Evolutionary conservation across 2,888 invertebrate species (phyloP).

Genomic region (Drosophila helvetica): DNA sequence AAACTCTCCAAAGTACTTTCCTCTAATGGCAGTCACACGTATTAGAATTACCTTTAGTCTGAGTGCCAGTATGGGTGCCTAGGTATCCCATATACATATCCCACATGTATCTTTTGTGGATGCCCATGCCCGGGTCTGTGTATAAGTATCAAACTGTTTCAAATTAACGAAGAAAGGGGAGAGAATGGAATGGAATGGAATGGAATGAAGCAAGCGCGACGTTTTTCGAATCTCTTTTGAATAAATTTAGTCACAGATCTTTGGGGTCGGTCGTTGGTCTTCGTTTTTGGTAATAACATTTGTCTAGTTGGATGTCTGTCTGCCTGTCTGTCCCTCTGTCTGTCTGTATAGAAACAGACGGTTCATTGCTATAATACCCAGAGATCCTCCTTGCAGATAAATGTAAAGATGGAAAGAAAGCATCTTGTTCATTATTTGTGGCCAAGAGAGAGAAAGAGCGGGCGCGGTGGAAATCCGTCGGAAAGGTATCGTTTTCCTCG

Average conservation of each 20-base stretch:
- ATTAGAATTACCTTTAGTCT: constrained; percentile 58
- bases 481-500: constrained; percentile 77
- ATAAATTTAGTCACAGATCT: constrained; percentile 66
- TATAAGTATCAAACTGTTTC: constrained; percentile 44
- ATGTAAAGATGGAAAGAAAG: constrained; percentile 44
- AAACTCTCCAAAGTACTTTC: constrained; percentile 65
- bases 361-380: constrained; percentile 26
- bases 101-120: constrained; percentile 61
- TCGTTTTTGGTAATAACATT: constrained; percentile 72
- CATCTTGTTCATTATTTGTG: constrained; percentile 48
- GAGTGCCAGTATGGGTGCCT: constrained; percentile 12
- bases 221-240: constrained; percentile 73
- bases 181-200: constrained; percentile 12
- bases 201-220: constrained; percentile 46
- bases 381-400: constrained; percentile 48
- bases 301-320: constrained; percentile 63
- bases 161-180: constrained; percentile 66
- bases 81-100: constrained; percentile 54
- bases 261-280: constrained; percentile 51
- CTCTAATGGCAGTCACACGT: constrained; percentile 76
- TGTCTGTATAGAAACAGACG: constrained; percentile 2
- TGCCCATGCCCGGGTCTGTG: constrained; percentile 37
- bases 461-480: constrained; percentile 6
- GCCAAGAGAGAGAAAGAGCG: constrained; percentile 12
- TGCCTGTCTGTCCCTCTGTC: constrained; percentile 19